Base-by-base conservation (phyloP, 2,888 invertebrate species). In the Stenotaenia linearis region DNA sequence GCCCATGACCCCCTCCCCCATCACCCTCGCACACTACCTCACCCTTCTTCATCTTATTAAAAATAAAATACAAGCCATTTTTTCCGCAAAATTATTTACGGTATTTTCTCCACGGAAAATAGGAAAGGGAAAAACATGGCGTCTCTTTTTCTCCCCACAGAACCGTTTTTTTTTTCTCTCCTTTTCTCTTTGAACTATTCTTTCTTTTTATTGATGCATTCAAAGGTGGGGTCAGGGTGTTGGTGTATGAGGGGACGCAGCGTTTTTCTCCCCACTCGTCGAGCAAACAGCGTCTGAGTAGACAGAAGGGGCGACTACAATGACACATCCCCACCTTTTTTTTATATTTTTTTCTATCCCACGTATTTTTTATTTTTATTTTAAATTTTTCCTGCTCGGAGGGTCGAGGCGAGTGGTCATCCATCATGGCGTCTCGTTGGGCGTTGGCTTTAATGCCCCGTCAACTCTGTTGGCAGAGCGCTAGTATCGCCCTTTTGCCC, bases 171-270 rank as follows among this genome's bases (percentile, higher is more conserved):
- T 61, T 61, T 61, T 15, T 25, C 15, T 15, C 25, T 61, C 10
- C n/a, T n/a, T 45, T 61, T 23, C 23, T 56, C 56, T 56, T 56
- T 56, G 56, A 56, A 56, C 56, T 56, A 56, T 56, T 56, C 56
- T 56, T 56, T 40, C 40, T 40, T 56, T 61, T 61, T 61, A 61
- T 61, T 61, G 61, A 61, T 61, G 61, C 61, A 61, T 61, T 61
- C 61, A 61, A 61, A 61, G 61, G 61, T 61, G 61, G 61, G 61
- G 61, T 61, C 61, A 61, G 61, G 61, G 61, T 61, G 61, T 61
- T 61, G 61, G 61, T 61, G 61, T 61, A 61, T 61, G 61, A 61
- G 61, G 61, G 61, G 61, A 61, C 61, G 61, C 61, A 61, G 28
- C 21, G 56, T 56, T 56, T 28, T 23, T 56, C 61, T 61, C 61